These are phyloP conservation scores for Callosobruchus maculatus DNA, from an alignment of 2,888 invertebrate genomes.

Conservation along the genomic window DNA sequence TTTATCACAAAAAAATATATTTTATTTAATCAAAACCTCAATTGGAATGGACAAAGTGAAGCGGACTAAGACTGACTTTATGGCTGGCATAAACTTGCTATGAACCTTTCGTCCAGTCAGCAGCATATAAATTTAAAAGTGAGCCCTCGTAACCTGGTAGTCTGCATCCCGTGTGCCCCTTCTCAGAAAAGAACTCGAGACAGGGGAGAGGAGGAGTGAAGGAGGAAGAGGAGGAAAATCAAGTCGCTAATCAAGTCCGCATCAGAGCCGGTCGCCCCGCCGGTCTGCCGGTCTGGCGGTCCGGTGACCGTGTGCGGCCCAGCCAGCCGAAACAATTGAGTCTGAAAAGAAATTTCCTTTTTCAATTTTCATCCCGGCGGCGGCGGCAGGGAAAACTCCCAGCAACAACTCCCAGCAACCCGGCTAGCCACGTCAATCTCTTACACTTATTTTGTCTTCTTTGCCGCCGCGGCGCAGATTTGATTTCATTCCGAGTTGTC, in stretches of 20 bases:
- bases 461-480: slow-evolving; percentile 47
- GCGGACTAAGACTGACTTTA: too few relatives aligned
- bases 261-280: too few relatives aligned
- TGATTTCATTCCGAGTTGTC: slow-evolving; percentile 46
- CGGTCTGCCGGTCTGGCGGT: slow-evolving; percentile 24
- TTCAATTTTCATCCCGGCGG: slow-evolving; percentile 49
- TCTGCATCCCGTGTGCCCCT: neutral
- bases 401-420: neutral
- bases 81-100: too few relatives aligned
- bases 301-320: slow-evolving; percentile 42
- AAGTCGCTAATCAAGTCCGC: slow-evolving; percentile 8
- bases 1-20: too few relatives aligned
- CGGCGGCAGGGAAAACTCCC: neutral
- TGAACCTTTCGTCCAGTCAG: too few relatives aligned
- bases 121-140: too few relatives aligned
- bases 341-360: slow-evolving; percentile 54
- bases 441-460: slow-evolving; percentile 46
- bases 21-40: too few relatives aligned
- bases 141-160: too few relatives aligned
- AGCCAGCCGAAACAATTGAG: slow-evolving; percentile 49
- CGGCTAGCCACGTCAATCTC: slow-evolving; percentile 42
- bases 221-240: neutral
- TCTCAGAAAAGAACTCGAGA: neutral
- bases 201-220: too few relatives aligned
- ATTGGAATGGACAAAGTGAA: too few relatives aligned